Evolutionary conservation across 1,140 invertebrate genomes (phyloP).

Genomic region (Formica exsecta): DNA sequence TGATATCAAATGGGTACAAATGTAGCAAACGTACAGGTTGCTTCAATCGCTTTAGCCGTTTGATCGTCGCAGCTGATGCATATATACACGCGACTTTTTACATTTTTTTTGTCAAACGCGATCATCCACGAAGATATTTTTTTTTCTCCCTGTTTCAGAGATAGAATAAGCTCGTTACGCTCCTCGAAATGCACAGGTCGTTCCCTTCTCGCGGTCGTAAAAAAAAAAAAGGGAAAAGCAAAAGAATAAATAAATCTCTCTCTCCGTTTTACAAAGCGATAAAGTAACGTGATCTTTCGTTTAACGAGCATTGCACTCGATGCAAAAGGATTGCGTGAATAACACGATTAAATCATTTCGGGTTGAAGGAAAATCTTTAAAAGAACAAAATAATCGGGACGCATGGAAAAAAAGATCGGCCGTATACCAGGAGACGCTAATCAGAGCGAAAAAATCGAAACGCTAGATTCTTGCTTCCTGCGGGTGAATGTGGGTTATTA

Average conservation of each 20-base stretch:
- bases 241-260: slow-evolving; percentile 28
- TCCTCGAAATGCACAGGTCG: not conserved
- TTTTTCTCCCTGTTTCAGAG: not conserved
- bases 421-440: not conserved
- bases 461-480: slow-evolving; percentile 35
- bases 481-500: slow-evolving; percentile 52
- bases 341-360: slow-evolving; percentile 39
- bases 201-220: slow-evolving; percentile 1
- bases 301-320: not conserved
- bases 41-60: slow-evolving; percentile 47
- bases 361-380: slow-evolving; percentile 16
- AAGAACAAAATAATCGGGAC: slow-evolving; percentile 36
- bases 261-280: not conserved
- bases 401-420: not conserved
- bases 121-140: slow-evolving; percentile 34
- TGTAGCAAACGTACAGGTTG: slow-evolving; percentile 15
- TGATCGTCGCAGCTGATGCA: slow-evolving; percentile 33
- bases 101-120: slow-evolving; percentile 44
- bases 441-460: slow-evolving; percentile 35
- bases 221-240: not conserved
- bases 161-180: slow-evolving; percentile 36
- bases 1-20: slow-evolving; percentile 36
- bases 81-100: slow-evolving; percentile 6
- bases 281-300: slow-evolving; percentile 27
- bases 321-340: slow-evolving; percentile 32